Percentiles rank a stretch among this genome's conserved stretches.
Conservation (phyloP, 2,888 invertebrate genomes). For the Drosophila mulleri region DNA sequence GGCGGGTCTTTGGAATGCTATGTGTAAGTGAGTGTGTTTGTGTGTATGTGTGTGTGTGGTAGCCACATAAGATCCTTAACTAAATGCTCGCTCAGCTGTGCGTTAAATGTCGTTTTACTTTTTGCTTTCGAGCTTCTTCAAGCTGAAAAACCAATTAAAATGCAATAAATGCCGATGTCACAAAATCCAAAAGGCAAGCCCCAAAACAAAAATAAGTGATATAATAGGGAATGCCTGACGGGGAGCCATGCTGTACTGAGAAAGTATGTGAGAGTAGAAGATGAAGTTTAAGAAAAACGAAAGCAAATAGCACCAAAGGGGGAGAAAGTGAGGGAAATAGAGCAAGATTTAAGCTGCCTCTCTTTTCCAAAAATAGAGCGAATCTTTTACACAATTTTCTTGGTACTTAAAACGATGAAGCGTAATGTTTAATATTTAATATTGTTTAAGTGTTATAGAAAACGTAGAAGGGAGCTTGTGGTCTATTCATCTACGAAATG, state of each 20-base stretch:
- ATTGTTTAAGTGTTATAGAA: background rate
- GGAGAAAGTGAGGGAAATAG: background rate
- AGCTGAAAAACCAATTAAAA: constrained; percentile 67
- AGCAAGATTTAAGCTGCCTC: background rate
- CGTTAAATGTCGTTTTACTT: constrained; percentile 39
- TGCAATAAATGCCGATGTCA: constrained; percentile 58
- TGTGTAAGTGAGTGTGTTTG: background rate
- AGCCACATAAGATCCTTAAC: constrained; percentile 29
- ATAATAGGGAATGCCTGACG: background rate
- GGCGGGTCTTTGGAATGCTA: background rate
- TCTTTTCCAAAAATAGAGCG: background rate
- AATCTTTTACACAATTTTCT: too few relatives aligned
- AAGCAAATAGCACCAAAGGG: background rate
- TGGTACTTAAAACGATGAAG: background rate
- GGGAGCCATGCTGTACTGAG: background rate
- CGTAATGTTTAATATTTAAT: background rate
- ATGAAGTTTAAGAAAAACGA: background rate
- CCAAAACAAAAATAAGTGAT: constrained; percentile 37
- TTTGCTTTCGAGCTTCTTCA: constrained; percentile 51
- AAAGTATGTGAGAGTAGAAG: background rate
- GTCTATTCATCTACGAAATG: background rate
- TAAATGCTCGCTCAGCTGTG: constrained; percentile 47
- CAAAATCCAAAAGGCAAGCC: constrained; percentile 48
- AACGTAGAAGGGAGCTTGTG: background rate
- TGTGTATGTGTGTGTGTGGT: constrained; percentile 3